These are phyloP conservation scores for Beris morrisii DNA, from an alignment of 2,888 invertebrate species.

Conservation along the genomic window DNA sequence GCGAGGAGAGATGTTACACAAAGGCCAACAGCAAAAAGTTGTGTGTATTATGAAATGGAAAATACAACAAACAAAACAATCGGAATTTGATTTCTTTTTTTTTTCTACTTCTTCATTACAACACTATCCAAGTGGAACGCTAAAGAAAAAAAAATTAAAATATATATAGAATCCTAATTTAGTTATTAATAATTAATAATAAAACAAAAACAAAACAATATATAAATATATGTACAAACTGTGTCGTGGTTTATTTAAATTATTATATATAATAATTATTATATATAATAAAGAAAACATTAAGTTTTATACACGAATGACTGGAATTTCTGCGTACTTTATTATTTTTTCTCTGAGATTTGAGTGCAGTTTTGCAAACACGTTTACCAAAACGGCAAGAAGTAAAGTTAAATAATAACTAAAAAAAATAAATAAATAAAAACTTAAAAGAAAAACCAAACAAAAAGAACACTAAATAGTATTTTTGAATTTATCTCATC, in stretches of 20 bases:
- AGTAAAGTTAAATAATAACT: not conserved
- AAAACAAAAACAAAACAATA: conserved; percentile 31
- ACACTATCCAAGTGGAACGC: not conserved
- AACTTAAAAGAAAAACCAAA: conserved; percentile 7
- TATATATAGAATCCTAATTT: conserved; percentile 15
- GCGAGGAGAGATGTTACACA: not conserved
- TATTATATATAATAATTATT: conserved; percentile 27
- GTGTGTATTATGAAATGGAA: conserved; percentile 4
- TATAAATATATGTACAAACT: conserved; percentile 36
- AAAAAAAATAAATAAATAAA: not conserved
- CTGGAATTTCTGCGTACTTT: conserved; percentile 19
- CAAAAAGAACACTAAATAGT: conserved; percentile 17
- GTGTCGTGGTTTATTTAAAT: conserved; percentile 38
- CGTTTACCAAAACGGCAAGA: not conserved
- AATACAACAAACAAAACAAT: not conserved
- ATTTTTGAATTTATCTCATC: conserved; percentile 32
- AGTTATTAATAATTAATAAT: conserved; percentile 27
- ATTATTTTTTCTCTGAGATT: conserved; percentile 15
- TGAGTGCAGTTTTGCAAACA: conserved; percentile 16
- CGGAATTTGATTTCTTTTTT: conserved; percentile 6
- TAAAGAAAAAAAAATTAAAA: conserved; percentile 13
- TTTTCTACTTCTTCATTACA: conserved; percentile 10
- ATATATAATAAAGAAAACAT: conserved; percentile 20
- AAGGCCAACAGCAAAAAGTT: not conserved
- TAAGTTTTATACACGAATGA: conserved; percentile 15